Percentiles rank a stretch among this genome's conserved stretches.
phyloP scores from a whole-genome alignment of 2,797 vertebrate species.

The Selene dorsalis region DNA sequence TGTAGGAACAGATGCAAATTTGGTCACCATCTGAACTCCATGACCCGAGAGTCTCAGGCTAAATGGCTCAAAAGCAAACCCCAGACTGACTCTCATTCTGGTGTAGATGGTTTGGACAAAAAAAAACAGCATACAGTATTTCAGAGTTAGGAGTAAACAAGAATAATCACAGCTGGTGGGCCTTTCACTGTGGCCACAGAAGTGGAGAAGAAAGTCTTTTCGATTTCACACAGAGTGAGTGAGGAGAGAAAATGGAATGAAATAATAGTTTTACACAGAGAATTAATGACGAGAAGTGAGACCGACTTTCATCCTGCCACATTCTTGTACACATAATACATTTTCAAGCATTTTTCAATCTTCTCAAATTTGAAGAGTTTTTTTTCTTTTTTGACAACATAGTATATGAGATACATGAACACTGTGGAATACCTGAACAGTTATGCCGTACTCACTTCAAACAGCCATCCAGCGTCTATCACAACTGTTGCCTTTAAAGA shows the following conservation, averaged over 20 bases:
- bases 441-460: not conserved
- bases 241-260: conserved; percentile 20
- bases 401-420: no score
- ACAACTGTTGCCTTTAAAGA: conserved; percentile 6
- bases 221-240: conserved; percentile 2
- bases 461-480: not conserved
- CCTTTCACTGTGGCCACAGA: conserved; percentile 4
- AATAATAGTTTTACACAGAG: conserved; percentile 19
- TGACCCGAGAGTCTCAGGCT: not conserved
- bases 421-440: not conserved
- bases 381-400: conserved; percentile 6
- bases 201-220: conserved; percentile 6
- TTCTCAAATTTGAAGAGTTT: not conserved
- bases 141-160: conserved; percentile 15
- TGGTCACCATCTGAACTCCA: not conserved
- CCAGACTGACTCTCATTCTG: not conserved
- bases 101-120: not conserved
- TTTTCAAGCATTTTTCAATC: not conserved
- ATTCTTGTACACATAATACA: not conserved
- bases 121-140: conserved; percentile 6
- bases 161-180: conserved; percentile 13
- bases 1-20: not conserved
- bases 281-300: conserved; percentile 25
- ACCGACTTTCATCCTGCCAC: not conserved
- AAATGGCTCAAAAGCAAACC: not conserved